Evolutionary conservation across 1,140 invertebrate species (phyloP), one percentile per base, ranked within the genome.

Genomic region (Drosophila murphyi): DNA sequence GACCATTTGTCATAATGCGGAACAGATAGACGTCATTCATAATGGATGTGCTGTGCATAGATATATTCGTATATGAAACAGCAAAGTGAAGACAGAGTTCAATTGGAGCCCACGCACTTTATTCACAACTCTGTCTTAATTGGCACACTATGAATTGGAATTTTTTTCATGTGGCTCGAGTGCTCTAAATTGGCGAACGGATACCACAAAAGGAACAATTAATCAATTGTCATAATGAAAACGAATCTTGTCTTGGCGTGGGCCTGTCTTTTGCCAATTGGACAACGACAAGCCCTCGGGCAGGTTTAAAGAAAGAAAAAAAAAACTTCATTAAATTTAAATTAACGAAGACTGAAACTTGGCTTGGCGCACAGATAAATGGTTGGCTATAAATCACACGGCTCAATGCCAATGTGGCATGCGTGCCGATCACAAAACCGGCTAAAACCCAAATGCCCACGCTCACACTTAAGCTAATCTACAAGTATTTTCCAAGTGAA

Each of bases 1-100:
- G 56, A 71, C 79, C 76, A 73, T 87, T 83, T 77, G 76, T 87
- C 83, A 88, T 83, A 88, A 87, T 88, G 83, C 83, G 83, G 83
- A 87, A 87, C 73, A 77, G 67, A 74, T 72, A 61, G 28, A 35
- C n/a, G 57, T 35, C 34, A 47, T 45, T 43, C 20, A 54, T 60
- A 41, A 72, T 67, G 61, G 41, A 72, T 78, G 62, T 67, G 68
- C 50, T 28, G n/a, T 60, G 56, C 70, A 50, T 57, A 56, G 51
- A 56, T 57, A n/a, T 10, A 37, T 5, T 31, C 41, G 51, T 20
- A 20, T 20, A 20, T 20, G 20, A 20, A 20, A 47, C 39, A 71
- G 41, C n/a, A 28, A 41, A 41, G 31, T 47, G 41, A 55, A 47
- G 31, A 47, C 59, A 51, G 12, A 31, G 31, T n/a, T 56, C 29